Evolutionary conservation across 2,113 vertebrate genomes (phyloP).

Genomic region (Brachypteracias leptosomus): DNA sequence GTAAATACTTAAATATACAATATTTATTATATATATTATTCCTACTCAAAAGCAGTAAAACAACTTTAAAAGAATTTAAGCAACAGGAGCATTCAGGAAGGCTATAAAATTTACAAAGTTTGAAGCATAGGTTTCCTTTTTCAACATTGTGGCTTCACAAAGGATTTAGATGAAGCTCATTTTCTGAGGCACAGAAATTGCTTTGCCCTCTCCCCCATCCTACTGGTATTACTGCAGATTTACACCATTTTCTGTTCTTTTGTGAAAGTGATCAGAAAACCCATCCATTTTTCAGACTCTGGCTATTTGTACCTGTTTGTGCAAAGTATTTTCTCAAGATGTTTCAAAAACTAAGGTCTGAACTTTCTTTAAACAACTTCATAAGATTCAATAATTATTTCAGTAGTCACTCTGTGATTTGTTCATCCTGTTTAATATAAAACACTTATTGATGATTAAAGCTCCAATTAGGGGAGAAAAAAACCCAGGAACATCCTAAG

Average conservation of each 20-base stretch:
- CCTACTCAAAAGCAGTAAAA: not conserved
- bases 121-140: not conserved
- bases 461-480: not conserved
- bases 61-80: not conserved
- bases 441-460: not conserved
- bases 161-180: not conserved
- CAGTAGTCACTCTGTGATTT: not conserved
- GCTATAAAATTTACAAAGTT: not conserved
- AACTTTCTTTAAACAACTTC: not conserved
- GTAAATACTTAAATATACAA: not conserved
- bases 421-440: not conserved
- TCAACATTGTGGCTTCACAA: not conserved
- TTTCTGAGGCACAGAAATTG: not conserved
- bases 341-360: not conserved
- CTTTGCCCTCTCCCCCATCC: not conserved
- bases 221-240: not conserved
- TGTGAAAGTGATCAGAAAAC: not conserved
- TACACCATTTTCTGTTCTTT: not conserved
- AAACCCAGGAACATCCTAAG: accelerated
- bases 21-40: not conserved
- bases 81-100: not conserved
- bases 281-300: not conserved
- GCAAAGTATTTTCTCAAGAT: not conserved
- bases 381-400: not conserved
- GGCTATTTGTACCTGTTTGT: not conserved